Percentiles rank a stretch among this genome's conserved stretches.
Conservation (phyloP, 2,888 invertebrate species). For the Lochmaea crataegi region DNA sequence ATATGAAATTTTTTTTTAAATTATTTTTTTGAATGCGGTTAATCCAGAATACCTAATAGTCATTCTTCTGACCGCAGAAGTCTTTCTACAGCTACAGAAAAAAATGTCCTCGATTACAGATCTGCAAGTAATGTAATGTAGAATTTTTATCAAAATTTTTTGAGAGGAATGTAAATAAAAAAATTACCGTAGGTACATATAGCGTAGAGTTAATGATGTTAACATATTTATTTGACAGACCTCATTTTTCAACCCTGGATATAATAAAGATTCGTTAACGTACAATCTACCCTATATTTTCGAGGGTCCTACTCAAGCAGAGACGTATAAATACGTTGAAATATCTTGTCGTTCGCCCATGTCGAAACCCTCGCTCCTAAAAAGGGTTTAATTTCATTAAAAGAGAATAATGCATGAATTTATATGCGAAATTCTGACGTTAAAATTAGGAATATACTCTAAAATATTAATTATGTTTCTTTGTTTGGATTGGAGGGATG, state of each 20-base stretch:
- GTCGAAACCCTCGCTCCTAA: not conserved
- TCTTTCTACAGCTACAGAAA: too few relatives aligned
- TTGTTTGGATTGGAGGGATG: not conserved
- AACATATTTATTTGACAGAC: not conserved
- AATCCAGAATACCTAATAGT: too few relatives aligned
- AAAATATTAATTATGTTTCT: not conserved
- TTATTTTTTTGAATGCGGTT: too few relatives aligned
- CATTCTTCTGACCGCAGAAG: too few relatives aligned
- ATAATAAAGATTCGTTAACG: not conserved
- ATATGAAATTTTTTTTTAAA: too few relatives aligned
- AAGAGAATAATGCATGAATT: not conserved
- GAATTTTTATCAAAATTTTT: too few relatives aligned
- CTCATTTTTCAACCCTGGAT: not conserved
- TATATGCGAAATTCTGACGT: not conserved
- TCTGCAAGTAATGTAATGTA: too few relatives aligned
- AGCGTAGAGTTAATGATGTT: not conserved
- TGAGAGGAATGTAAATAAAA: too few relatives aligned
- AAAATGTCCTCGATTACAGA: too few relatives aligned
- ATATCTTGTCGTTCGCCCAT: not conserved
- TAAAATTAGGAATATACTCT: not conserved
- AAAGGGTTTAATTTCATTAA: not conserved
- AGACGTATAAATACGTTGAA: not conserved
- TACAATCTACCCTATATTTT: conserved; percentile 2
- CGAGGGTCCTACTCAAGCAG: not conserved
- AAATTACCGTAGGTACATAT: not conserved